Evolutionary conservation across 2,888 invertebrate genomes (phyloP), one percentile per base, ranked within the genome.

Genomic region (Autographa gamma): DNA sequence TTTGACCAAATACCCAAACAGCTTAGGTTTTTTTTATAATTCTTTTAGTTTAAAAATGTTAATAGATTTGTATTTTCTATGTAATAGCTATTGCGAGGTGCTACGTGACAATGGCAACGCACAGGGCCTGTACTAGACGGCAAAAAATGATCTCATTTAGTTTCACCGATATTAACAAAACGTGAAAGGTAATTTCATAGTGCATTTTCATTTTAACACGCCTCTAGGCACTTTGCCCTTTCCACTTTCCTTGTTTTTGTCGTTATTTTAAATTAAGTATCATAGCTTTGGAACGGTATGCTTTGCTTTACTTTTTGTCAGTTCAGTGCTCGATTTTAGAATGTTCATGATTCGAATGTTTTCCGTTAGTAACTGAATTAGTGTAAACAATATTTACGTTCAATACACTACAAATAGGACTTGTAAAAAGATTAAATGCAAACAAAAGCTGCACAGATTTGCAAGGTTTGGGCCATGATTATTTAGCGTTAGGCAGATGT

Each of bases 121-220:
- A 88, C 90, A 89, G 89, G 88, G 78, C 70, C 78, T 78, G 81
- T 85, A 82, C 82, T 78, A 76, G 80, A 73, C 85, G 83, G 91
- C 92, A 95, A 95, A 95, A 95, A 95, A 85, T 85, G 91, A 84
- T 91, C 93, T 93, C 92, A 92, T 93, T 95, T 93, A 92, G 89
- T 90, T 90, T 88, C 90, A 90, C 86, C 90, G 91, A 89, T 90
- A 89, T 88, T 90, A 90, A 91, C 90, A 92, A 92, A 93, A 91
- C 94, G 94, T 94, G 95, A 93, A 92, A 93, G 88, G 89, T 92
- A 95, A 95, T 95, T 95, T 95, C 94, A 95, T 94, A 94, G 88
- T 92, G 91, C 89, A 92, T 94, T 95, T 94, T 92, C 89, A 88
- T 87, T 93, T 93, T 91, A 91, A 91, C 91, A 93, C 93, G 93